Base-by-base conservation (phyloP, 2,797 vertebrate species). In the Sebastes cheni region DNA sequence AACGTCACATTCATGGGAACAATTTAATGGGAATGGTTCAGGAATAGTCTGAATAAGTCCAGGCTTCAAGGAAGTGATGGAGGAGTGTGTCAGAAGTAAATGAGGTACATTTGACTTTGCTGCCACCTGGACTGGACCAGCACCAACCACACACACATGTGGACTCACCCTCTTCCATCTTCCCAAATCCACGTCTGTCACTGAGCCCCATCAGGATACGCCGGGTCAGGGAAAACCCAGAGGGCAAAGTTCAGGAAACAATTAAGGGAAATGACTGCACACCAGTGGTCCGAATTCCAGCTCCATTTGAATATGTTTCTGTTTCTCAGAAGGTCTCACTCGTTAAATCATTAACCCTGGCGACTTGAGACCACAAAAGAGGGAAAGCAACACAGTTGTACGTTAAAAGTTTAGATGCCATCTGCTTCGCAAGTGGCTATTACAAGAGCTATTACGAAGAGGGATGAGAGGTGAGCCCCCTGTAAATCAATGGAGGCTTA, bases 211-310 rank as follows among this genome's bases (percentile, higher is more conserved):
- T 90, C 92, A 91, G 93, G 93, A 93, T 88, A 86, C 54, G 76
- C 77, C 65, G 74, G 94, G 91, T 92, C 89, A 89, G 83, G 80
- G 80, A 71, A 88, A 93, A 89, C 86, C 92, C 91, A 84, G 83
- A 81, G 93, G 90, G 89, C 89, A 94, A 92, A 94, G 95, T 91
- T 95, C 93, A 95, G 95, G 94, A 96, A 95, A 91, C 94, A 95
- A 95, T 96, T 96, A 95, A 80, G 77, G 84, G 58, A 91, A 93
- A 91, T 93, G 93, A 95, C 80, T 88, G 87, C 79, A 74, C 83
- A 75, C 83, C 62, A 71, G 86, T 58, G 69, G 74, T 72, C 50
- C 1, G 25, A 84, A 84, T 77, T 78, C 79, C 86, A 73, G 75
- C 10, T 81, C 66, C 65, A 67, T 75, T 81, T 74, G 72, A 87